These are phyloP conservation scores for Euzetes globulus DNA, from an alignment of 2,888 invertebrate species.

Conservation along the genomic window DNA sequence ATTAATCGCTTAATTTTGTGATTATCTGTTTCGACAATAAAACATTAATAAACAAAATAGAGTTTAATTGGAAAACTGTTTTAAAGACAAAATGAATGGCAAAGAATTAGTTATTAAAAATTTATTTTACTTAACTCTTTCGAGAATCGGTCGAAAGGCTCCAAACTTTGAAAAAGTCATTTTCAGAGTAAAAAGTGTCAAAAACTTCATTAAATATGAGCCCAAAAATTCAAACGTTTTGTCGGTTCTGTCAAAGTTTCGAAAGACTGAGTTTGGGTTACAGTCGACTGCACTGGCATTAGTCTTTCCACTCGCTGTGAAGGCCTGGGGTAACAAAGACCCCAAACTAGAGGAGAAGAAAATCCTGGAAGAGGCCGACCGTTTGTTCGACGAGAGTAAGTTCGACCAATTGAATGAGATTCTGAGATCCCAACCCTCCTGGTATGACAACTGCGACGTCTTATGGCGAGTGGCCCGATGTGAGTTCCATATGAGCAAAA, in stretches of 20 bases:
- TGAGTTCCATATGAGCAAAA: constrained; percentile 29
- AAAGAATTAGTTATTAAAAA: background rate
- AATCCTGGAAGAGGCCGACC: constrained; percentile 21
- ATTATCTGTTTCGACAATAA: background rate
- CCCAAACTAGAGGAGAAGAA: background rate
- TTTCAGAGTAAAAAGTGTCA: background rate
- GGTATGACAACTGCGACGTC: constrained; percentile 29
- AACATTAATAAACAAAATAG: background rate
- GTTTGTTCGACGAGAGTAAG: constrained; percentile 31
- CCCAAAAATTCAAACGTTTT: background rate
- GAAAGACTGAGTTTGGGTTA: background rate
- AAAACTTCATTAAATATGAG: background rate
- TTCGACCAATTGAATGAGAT: constrained; percentile 20
- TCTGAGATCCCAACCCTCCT: constrained; percentile 20
- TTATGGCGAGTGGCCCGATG: constrained; percentile 35
- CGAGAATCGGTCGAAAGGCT: background rate
- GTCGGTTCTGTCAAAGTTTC: background rate
- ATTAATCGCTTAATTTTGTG: too few relatives aligned
- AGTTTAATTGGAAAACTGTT: background rate
- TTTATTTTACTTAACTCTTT: background rate
- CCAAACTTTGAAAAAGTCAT: background rate
- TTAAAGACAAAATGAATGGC: background rate
- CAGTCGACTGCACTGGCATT: background rate
- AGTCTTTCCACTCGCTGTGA: background rate
- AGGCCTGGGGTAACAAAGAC: constrained; percentile 3